These are phyloP conservation scores for Drosophila heteroneura DNA, from an alignment of 2,888 invertebrate genomes.

Conservation along the genomic window DNA sequence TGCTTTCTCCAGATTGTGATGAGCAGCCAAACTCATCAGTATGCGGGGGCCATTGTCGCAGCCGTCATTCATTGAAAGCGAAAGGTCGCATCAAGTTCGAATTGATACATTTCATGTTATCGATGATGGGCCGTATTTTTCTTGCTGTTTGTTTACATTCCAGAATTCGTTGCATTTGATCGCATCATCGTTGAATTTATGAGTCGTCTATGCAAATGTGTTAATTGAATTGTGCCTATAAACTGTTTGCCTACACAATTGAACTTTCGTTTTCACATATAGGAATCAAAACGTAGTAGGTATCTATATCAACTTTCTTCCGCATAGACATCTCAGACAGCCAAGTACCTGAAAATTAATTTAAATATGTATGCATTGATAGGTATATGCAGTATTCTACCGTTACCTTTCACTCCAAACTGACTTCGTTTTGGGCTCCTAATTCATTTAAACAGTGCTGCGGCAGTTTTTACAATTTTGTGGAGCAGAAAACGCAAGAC, in stretches of 20 bases:
- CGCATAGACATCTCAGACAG: constrained; percentile 23
- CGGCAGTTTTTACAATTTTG: constrained; percentile 63
- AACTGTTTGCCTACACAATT: constrained; percentile 44
- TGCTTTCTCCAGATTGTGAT: constrained; percentile 74
- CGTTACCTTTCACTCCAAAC: constrained; percentile 40
- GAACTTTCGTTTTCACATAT: constrained; percentile 48
- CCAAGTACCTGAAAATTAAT: constrained; percentile 22
- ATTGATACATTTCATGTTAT: constrained; percentile 64
- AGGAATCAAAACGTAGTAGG: constrained; percentile 32
- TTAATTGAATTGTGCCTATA: constrained; percentile 61
- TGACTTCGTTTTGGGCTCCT: constrained; percentile 76
- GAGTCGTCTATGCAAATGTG: constrained; percentile 60
- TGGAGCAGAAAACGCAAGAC: constrained; percentile 78
- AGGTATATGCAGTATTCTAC: constrained; percentile 19
- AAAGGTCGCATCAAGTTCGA: constrained; percentile 66
- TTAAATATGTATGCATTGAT: constrained; percentile 16
- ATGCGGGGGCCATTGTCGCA: constrained; percentile 64
- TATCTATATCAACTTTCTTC: constrained; percentile 51
- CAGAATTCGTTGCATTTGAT: constrained; percentile 28
- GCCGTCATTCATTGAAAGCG: constrained; percentile 68
- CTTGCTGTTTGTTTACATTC: constrained; percentile 49
- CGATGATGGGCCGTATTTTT: constrained; percentile 11
- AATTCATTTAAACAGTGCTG: constrained; percentile 70
- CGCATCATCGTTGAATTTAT: constrained; percentile 59
- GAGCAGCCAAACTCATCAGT: constrained; percentile 69